phyloP scores from a whole-genome alignment of 2,113 vertebrate species.

The Seriola dumerili region DNA sequence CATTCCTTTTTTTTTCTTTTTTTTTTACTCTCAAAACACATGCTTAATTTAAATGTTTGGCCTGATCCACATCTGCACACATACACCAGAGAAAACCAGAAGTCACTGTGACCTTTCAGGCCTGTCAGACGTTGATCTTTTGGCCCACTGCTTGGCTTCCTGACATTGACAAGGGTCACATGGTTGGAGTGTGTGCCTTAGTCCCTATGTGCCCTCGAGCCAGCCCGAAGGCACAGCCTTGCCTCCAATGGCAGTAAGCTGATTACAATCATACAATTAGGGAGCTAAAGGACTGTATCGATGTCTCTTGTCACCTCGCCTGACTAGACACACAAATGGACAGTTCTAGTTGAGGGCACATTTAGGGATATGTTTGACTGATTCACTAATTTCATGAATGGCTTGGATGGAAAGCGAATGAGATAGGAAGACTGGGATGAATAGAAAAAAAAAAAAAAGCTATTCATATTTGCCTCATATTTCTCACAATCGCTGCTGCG shows the following conservation, averaged over 20 bases:
- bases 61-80: slow-evolving; percentile 1
- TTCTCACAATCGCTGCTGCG: not conserved
- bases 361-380: slow-evolving; percentile 21
- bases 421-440: not conserved
- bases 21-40: not conserved
- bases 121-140: slow-evolving; percentile 39
- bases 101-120: slow-evolving; percentile 26
- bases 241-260: slow-evolving; percentile 57
- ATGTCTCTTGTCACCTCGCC: slow-evolving; percentile 40
- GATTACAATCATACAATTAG: slow-evolving; percentile 58
- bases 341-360: not conserved
- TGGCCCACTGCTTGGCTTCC: slow-evolving; percentile 32
- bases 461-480: not conserved
- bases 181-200: slow-evolving; percentile 28
- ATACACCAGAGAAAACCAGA: not conserved
- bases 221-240: slow-evolving; percentile 4
- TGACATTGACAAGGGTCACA: slow-evolving; percentile 52
- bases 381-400: slow-evolving; percentile 28
- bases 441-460: not conserved
- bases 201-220: slow-evolving; percentile 39
- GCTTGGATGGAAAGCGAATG: not conserved
- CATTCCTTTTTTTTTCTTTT: not conserved
- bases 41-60: not conserved
- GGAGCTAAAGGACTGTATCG: slow-evolving; percentile 45
- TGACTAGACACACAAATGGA: slow-evolving; percentile 33